Percentiles rank a stretch among this genome's conserved stretches.
These are phyloP conservation scores for Parazoanthus swiftii DNA, from an alignment of 92 coral and sea anemone genomes.

Conservation along the genomic window DNA sequence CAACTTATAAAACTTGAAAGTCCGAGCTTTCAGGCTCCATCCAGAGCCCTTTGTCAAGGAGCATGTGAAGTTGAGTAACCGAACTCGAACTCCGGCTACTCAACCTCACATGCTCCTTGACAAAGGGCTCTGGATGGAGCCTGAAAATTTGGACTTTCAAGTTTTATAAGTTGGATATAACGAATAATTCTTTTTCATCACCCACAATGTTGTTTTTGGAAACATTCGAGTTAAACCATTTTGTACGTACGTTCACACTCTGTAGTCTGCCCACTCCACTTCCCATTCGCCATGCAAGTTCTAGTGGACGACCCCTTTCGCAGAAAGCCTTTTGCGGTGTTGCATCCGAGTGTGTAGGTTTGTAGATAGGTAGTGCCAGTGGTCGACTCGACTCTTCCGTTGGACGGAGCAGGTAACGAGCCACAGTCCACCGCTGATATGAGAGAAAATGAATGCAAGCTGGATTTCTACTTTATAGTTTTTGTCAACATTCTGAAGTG, in stretches of 20 bases:
- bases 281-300: constrained; percentile 68
- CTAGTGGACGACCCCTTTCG: constrained; percentile 64
- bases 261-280: constrained; percentile 79
- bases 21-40: too few relatives aligned
- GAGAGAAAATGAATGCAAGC: not conserved
- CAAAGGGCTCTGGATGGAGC: too few relatives aligned
- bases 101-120: too few relatives aligned
- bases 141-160: too few relatives aligned
- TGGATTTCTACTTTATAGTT: not conserved
- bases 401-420: constrained; percentile 49
- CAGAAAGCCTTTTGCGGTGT: constrained; percentile 59
- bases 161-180: too few relatives aligned
- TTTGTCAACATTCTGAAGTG: too few relatives aligned
- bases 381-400: constrained; percentile 49
- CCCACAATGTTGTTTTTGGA: too few relatives aligned
- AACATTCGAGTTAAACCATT: not conserved
- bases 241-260: constrained; percentile 61
- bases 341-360: constrained; percentile 60
- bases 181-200: too few relatives aligned
- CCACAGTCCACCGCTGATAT: constrained; percentile 78
- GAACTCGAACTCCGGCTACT: too few relatives aligned
- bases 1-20: too few relatives aligned
- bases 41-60: too few relatives aligned
- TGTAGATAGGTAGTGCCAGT: constrained; percentile 67
- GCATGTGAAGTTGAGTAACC: too few relatives aligned